These are phyloP conservation scores for Pelobates fuscus DNA, from an alignment of 2,113 vertebrate genomes.

Conservation along the genomic window DNA sequence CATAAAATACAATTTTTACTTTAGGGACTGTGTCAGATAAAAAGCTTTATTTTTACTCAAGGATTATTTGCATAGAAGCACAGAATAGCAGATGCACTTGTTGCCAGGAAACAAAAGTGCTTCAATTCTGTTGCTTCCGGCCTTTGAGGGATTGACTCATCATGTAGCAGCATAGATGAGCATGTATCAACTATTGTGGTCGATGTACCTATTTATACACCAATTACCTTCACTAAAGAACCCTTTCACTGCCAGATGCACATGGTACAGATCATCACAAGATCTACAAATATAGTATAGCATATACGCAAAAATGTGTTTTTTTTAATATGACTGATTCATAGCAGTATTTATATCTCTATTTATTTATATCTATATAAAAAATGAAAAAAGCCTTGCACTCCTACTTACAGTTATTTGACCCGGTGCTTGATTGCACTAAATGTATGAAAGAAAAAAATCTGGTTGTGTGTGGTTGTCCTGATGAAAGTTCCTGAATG, in stretches of 20 bases:
- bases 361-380: too few relatives aligned
- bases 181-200: conserved; percentile 25
- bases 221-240: conserved; percentile 12
- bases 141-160: conserved; percentile 40
- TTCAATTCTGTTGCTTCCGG: conserved; percentile 30
- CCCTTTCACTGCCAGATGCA: neutral
- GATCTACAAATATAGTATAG: too few relatives aligned
- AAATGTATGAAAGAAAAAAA: too few relatives aligned
- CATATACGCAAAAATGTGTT: too few relatives aligned
- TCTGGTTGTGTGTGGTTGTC: too few relatives aligned
- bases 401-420: too few relatives aligned
- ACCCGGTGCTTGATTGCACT: too few relatives aligned
- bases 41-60: conserved; percentile 26
- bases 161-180: conserved; percentile 31
- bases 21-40: neutral
- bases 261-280: neutral
- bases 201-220: conserved; percentile 19
- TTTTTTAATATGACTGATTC: too few relatives aligned
- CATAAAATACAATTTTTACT: neutral
- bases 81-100: conserved; percentile 42
- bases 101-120: conserved; percentile 44
- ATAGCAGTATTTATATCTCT: too few relatives aligned
- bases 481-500: too few relatives aligned
- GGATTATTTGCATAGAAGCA: conserved; percentile 40
- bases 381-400: too few relatives aligned